Percentiles rank a stretch among this genome's conserved stretches.
These are phyloP conservation scores for Brachylomia viminalis DNA, from an alignment of 2,888 invertebrate species.

Conservation along the genomic window DNA sequence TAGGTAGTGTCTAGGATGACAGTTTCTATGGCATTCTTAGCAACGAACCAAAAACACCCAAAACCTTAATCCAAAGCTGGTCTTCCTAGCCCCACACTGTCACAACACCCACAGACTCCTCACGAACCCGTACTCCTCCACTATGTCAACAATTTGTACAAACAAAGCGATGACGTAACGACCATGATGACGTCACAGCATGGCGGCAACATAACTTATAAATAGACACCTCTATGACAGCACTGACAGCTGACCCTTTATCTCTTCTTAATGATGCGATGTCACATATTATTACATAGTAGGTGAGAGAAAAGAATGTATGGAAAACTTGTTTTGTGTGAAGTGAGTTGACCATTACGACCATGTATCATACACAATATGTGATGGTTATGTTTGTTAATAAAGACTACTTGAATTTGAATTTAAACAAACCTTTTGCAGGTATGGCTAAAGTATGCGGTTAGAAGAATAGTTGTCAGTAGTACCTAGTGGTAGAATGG, in stretches of 20 bases:
- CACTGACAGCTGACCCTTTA: constrained; percentile 36
- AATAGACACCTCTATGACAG: constrained; percentile 28
- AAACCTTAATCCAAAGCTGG: neutral
- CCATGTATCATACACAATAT: constrained; percentile 1
- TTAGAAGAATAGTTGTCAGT: neutral
- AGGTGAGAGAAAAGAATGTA: constrained; percentile 44
- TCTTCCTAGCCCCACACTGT: neutral
- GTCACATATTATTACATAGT: constrained; percentile 34
- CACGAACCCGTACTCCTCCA: constrained; percentile 1
- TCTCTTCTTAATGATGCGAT: constrained; percentile 32
- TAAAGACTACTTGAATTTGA: no score
- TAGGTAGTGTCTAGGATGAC: no score
- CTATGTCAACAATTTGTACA: constrained; percentile 27
- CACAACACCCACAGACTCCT: neutral
- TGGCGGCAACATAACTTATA: constrained; percentile 26
- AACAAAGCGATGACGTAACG: constrained; percentile 44
- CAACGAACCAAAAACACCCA: no score
- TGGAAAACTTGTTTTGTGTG: constrained; percentile 13
- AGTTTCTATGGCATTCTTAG: neutral
- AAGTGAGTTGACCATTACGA: constrained; percentile 25
- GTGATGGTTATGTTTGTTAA: no score
- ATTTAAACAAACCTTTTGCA: neutral
- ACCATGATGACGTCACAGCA: constrained; percentile 29
- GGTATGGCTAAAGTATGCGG: neutral
- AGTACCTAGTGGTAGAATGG: neutral